Evolutionary conservation across 2,888 invertebrate genomes (phyloP).

Genomic region (Diploptera punctata): DNA sequence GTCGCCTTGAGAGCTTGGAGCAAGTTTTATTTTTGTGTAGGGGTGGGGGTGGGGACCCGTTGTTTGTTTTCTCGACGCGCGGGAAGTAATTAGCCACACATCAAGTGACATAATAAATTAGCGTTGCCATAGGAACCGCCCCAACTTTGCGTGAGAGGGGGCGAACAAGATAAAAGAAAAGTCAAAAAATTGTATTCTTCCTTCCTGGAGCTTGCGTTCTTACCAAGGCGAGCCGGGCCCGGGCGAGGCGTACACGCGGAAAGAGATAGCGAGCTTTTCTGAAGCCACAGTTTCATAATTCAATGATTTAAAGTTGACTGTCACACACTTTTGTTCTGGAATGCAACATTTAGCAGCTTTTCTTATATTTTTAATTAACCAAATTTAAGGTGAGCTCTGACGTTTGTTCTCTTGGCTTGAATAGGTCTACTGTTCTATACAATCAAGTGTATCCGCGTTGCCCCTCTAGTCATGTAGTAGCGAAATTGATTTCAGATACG

Average conservation of each 20-base stretch:
- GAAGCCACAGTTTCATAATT: neutral
- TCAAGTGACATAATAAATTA: conserved; percentile 45
- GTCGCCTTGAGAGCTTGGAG: neutral
- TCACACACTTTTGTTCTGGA: too few relatives aligned
- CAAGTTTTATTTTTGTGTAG: conserved; percentile 20
- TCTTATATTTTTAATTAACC: too few relatives aligned
- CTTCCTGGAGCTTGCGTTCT: conserved; percentile 28
- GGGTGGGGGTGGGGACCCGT: conserved; percentile 6
- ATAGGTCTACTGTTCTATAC: too few relatives aligned
- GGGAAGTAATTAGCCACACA: conserved; percentile 44
- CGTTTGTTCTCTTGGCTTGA: too few relatives aligned
- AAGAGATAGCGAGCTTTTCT: neutral
- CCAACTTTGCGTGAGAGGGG: conserved; percentile 34
- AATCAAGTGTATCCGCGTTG: too few relatives aligned
- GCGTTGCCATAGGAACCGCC: conserved; percentile 40
- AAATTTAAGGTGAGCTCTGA: too few relatives aligned
- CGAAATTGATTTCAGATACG: too few relatives aligned
- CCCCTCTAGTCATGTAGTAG: too few relatives aligned
- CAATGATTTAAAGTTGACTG: neutral
- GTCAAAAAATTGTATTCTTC: conserved; percentile 37
- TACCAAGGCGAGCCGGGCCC: neutral
- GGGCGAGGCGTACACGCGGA: conserved; percentile 11
- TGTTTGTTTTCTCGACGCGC: conserved; percentile 35
- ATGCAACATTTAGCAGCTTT: too few relatives aligned
- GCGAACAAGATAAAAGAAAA: conserved; percentile 35